Conservation (phyloP, 2,113 vertebrate species). For the Leuciscus idus region DNA sequence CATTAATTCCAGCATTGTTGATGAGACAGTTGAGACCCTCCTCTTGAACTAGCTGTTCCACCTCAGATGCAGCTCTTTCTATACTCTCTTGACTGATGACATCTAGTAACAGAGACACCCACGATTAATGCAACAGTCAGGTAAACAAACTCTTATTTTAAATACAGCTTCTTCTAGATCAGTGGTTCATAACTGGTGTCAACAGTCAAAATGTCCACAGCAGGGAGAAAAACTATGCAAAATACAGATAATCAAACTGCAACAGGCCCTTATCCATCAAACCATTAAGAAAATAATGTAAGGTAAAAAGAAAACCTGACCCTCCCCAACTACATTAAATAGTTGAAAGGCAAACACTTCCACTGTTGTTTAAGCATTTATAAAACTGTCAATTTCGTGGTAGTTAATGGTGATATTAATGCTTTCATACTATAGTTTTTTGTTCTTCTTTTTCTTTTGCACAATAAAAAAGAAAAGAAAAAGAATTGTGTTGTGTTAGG, state of each 20-base stretch:
- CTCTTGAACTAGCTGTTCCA: slow-evolving; percentile 72
- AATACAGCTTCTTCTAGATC: not conserved
- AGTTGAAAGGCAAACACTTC: not conserved
- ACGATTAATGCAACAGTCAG: not conserved
- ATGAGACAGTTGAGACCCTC: slow-evolving; percentile 82
- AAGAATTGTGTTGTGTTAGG: slow-evolving; percentile 1
- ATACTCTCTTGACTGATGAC: slow-evolving; percentile 74
- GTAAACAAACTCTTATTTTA: not conserved
- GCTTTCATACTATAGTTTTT: not conserved
- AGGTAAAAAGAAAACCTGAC: not conserved
- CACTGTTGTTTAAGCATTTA: not conserved
- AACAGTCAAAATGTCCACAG: not conserved
- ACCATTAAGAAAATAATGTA: not conserved
- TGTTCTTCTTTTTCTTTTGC: too few species aligned
- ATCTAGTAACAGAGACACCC: slow-evolving; percentile 55
- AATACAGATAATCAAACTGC: not conserved
- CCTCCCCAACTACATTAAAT: too few species aligned
- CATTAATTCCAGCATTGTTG: slow-evolving; percentile 81
- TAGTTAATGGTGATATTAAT: not conserved
- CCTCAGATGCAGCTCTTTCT: slow-evolving; percentile 72
- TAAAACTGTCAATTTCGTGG: not conserved
- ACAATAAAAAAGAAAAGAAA: not conserved
- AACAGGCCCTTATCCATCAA: not conserved
- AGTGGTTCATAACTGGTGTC: not conserved
- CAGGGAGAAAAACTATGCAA: not conserved